These are phyloP conservation scores for Morus bassanus DNA, from an alignment of 2,797 vertebrate genomes.

Conservation along the genomic window DNA sequence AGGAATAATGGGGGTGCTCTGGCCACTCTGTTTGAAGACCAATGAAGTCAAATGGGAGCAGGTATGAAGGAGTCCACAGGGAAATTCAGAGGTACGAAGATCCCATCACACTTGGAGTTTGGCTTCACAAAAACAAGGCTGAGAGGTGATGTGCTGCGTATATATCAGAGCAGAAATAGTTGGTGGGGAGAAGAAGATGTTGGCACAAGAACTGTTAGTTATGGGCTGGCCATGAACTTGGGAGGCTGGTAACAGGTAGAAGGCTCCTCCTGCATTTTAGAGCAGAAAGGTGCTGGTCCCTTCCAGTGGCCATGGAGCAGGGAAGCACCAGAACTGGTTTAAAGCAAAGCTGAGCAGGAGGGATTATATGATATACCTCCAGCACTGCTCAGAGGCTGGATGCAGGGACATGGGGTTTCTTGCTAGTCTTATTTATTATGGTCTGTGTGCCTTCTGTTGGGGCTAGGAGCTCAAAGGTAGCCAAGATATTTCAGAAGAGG, in stretches of 20 bases:
- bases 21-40: not conserved
- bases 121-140: not conserved
- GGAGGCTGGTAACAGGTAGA: not conserved
- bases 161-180: not conserved
- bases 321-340: not conserved
- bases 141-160: not conserved
- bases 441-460: not conserved
- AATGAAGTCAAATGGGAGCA: not conserved
- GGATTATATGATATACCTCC: not conserved
- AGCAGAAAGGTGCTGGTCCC: not conserved
- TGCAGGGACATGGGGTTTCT: not conserved
- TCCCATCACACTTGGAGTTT: not conserved
- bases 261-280: not conserved
- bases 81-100: accelerated
- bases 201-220: not conserved
- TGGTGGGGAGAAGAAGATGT: not conserved
- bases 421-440: not conserved
- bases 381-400: not conserved
- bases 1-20: not conserved
- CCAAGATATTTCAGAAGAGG: not conserved
- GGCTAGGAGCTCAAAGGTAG: not conserved
- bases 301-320: not conserved
- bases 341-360: not conserved
- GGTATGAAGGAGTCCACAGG: not conserved
- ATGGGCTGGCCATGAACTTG: not conserved